phyloP scores from a whole-genome alignment of 1,140 invertebrate genomes.

The Drosophila asahinai region DNA sequence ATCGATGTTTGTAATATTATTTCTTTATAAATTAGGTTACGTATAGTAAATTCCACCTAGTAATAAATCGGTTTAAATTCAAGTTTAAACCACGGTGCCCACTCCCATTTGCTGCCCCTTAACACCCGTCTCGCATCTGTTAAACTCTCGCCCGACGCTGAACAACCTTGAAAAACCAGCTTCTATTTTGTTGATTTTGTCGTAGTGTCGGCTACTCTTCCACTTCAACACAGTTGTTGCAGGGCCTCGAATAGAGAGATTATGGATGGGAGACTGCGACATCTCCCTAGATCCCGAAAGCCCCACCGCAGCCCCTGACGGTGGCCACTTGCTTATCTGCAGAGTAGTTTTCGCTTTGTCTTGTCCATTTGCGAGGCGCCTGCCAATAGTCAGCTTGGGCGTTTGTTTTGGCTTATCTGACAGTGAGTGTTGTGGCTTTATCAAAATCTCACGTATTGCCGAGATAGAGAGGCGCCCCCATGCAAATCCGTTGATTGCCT shows the following conservation, averaged over 20 bases:
- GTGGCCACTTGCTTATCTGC: constrained; percentile 58
- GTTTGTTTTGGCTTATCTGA: constrained; percentile 57
- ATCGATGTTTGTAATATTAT: too few species aligned
- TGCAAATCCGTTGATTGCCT: constrained; percentile 68
- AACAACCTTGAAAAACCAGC: constrained; percentile 77
- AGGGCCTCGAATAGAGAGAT: constrained; percentile 13
- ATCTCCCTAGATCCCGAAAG: not conserved
- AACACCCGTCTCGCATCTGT: constrained; percentile 12
- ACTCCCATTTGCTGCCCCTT: not conserved
- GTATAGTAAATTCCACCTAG: not conserved
- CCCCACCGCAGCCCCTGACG: constrained; percentile 24
- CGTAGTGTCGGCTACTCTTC: constrained; percentile 20
- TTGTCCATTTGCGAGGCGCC: constrained; percentile 30
- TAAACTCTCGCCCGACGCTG: constrained; percentile 13
- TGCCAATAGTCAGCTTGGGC: constrained; percentile 36
- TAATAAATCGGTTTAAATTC: not conserved
- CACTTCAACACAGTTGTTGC: constrained; percentile 15
- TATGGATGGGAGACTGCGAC: constrained; percentile 9
- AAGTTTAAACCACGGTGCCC: constrained; percentile 48
- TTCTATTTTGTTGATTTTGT: constrained; percentile 51
- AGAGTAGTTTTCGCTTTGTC: constrained; percentile 56
- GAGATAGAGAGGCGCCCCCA: constrained; percentile 53
- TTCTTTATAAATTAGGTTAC: rapidly evolving
- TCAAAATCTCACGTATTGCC: constrained; percentile 74
- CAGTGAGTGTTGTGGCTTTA: constrained; percentile 44